Conservation (phyloP, 2,797 vertebrate species). For the Falco naumanni region DNA sequence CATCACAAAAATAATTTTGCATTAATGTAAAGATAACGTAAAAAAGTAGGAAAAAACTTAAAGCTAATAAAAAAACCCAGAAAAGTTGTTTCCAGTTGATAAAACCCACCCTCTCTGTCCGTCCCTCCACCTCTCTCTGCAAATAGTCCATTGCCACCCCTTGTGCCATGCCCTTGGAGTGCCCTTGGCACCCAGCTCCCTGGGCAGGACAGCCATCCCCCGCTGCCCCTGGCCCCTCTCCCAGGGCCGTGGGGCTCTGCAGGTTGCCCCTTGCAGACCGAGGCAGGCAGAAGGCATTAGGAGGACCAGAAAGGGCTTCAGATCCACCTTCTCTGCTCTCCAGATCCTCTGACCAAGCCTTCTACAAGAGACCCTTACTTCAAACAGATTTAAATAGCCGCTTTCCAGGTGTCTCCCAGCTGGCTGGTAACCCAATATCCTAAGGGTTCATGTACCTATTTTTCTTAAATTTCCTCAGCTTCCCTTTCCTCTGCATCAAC, state of each 20-base stretch:
- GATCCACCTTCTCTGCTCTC: not conserved
- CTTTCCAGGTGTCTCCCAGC: constrained; percentile 48
- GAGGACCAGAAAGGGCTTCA: not conserved
- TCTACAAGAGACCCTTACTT: not conserved
- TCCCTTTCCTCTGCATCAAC: constrained; percentile 55
- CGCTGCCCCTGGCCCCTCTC: not conserved
- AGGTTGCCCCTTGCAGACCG: not conserved
- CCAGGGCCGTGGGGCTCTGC: rapidly evolving
- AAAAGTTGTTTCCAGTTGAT: rapidly evolving
- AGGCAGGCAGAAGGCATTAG: not conserved
- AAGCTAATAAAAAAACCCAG: not conserved
- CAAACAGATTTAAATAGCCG: not conserved
- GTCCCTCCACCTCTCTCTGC: rapidly evolving
- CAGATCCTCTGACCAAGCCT: not conserved
- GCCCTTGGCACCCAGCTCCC: not conserved
- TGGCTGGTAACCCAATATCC: constrained; percentile 51
- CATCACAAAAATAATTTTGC: not conserved
- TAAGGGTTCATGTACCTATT: constrained; percentile 58
- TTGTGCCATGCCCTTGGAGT: not conserved
- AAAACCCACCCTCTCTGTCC: not conserved
- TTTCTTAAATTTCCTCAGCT: constrained; percentile 63
- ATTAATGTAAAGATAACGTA: not conserved
- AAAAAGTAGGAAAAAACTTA: not conserved
- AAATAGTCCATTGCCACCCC: rapidly evolving
- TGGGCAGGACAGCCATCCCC: not conserved